phyloP scores from a whole-genome alignment of 2,888 invertebrate genomes.

The Norana najaformis region DNA sequence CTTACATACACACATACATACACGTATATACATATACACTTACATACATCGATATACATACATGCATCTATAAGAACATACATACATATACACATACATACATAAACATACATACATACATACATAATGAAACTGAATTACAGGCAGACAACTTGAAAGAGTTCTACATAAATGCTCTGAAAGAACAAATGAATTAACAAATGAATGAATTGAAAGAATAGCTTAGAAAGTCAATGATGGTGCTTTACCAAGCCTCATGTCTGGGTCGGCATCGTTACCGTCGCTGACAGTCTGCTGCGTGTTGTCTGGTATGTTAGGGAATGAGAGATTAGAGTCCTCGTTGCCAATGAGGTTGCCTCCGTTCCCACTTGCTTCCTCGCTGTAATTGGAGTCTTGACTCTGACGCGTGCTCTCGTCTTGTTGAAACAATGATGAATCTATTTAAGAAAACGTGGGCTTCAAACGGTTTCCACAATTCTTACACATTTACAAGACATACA shows the following conservation, averaged over 20 bases:
- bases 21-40: too few species aligned
- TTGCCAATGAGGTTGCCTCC: conserved; percentile 37
- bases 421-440: conserved; percentile 36
- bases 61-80: too few species aligned
- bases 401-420: conserved; percentile 57
- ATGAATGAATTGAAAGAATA: background rate
- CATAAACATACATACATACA: too few species aligned
- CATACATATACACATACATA: too few species aligned
- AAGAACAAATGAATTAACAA: background rate
- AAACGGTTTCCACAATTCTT: background rate
- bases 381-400: conserved; percentile 52
- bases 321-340: conserved; percentile 58
- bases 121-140: background rate
- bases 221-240: background rate
- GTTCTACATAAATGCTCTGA: background rate
- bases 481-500: background rate
- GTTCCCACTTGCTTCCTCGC: conserved; percentile 40
- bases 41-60: too few species aligned
- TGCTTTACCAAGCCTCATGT: conserved; percentile 49
- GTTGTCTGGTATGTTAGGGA: conserved; percentile 47
- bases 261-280: conserved; percentile 52
- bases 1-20: too few species aligned
- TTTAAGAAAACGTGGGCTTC: background rate
- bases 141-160: background rate
- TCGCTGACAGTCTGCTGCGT: conserved; percentile 44